Base-by-base conservation (phyloP, 2,797 vertebrate genomes). In the Dromococcyx pavoninus region DNA sequence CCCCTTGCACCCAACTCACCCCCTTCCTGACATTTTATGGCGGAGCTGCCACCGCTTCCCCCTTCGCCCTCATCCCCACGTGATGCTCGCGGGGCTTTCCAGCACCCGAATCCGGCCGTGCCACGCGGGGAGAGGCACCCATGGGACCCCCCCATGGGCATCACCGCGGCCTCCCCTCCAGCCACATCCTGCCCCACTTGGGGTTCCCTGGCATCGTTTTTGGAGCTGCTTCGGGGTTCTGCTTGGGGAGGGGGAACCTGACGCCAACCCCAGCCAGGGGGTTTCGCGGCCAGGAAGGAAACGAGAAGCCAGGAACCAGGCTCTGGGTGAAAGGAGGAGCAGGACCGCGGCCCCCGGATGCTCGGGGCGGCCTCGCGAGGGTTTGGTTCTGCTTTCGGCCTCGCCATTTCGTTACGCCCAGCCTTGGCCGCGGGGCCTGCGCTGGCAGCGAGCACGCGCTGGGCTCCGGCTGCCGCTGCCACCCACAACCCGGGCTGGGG, bases 201-300 rank as follows among this genome's bases (percentile, higher is more conserved):
- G 39, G 60, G 56, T 32, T 46, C 27, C 13, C 33, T 28, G 2
- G 30, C 3, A 1, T 2, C 5, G 0, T 19, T 79, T 46, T 46
- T 28, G 2, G n/a, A 3, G 1, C 2, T 5, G 0, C 2, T 64
- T 53, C 8, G 7, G 77, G 56, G 25, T 46, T 8, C 51, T 0
- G 17, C 33, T 6, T 0, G 3, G 30, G 17, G 13, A n/a, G 5
- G 15, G 46, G 46, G n/a, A 32, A 21, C 35, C 24, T 41, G 19
- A 3, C 25, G 28, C 16, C 2, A 17, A 4, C 7, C 13, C 7
- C 1, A 2, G 15, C 6, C 4, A 0, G 17, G 21, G 30, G 57
- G 32, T 19, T 19, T 61, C 8, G n/a, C 2, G 6, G 11, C 41
- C 15, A 5, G 35, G 15, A 56, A 48, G 64, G 64, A 79, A 75